These are phyloP conservation scores for Pitangus sulphuratus DNA, from an alignment of 2,797 vertebrate species.

Conservation along the genomic window DNA sequence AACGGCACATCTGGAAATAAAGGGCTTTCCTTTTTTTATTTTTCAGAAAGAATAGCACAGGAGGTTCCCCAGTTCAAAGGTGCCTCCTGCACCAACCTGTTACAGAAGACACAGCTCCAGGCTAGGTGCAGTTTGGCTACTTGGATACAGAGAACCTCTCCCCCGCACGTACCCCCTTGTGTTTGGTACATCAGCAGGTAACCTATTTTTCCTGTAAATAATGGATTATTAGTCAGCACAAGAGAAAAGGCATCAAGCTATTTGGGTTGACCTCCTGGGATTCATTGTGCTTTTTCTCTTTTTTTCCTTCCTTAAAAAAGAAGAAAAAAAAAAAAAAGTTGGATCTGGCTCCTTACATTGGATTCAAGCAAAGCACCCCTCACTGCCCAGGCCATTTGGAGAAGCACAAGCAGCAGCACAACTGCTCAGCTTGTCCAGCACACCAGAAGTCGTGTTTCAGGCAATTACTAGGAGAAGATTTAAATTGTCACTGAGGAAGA, in stretches of 20 bases:
- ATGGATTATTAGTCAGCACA: neutral
- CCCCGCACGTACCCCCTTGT: fast-evolving
- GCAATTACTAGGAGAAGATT: neutral
- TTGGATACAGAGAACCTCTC: neutral
- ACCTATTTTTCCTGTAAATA: neutral
- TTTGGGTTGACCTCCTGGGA: neutral
- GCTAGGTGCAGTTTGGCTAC: neutral
- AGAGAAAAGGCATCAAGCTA: neutral
- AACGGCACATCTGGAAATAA: neutral
- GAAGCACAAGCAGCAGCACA: neutral
- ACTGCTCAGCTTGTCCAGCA: neutral
- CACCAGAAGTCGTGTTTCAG: neutral
- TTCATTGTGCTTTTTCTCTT: neutral
- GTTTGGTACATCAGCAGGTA: neutral
- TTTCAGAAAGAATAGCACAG: fast-evolving
- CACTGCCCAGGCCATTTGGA: neutral
- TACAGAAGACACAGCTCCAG: neutral
- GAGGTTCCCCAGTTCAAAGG: neutral
- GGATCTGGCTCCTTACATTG: neutral
- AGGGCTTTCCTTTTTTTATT: neutral
- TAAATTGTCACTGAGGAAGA: neutral
- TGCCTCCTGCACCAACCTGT: neutral
- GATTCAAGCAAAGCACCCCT: neutral
- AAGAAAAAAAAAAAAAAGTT: neutral
- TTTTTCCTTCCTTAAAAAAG: neutral